phyloP scores from a whole-genome alignment of 2,888 invertebrate species.

The Zhuqinia jingwanae region DNA sequence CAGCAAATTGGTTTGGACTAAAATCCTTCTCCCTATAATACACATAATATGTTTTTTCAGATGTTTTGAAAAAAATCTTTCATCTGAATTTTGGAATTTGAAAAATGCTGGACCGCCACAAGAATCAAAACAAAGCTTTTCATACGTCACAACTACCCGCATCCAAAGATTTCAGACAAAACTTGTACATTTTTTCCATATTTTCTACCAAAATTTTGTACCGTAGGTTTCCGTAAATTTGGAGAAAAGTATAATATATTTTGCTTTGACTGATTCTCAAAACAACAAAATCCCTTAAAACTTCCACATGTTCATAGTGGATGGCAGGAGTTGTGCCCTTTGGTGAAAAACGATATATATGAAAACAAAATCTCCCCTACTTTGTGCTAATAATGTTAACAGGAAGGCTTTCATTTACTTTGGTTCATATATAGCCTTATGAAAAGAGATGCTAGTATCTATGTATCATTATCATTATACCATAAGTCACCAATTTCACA shows the following conservation, averaged over 20 bases:
- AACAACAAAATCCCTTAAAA: not conserved
- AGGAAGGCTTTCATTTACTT: no score
- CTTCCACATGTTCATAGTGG: slow-evolving; percentile 48
- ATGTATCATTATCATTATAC: not conserved
- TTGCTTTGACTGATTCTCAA: not conserved
- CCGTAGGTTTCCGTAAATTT: slow-evolving; percentile 56
- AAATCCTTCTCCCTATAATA: no score
- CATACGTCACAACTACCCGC: not conserved
- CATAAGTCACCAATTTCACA: slow-evolving; percentile 41
- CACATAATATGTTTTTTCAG: no score
- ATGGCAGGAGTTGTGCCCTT: slow-evolving; percentile 68
- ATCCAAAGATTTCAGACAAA: slow-evolving; percentile 28
- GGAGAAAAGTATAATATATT: slow-evolving; percentile 30
- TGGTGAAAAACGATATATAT: slow-evolving; percentile 11
- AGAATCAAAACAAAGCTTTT: slow-evolving; percentile 26
- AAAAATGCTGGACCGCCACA: slow-evolving; percentile 49
- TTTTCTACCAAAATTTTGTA: slow-evolving; percentile 42
- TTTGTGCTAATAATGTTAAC: not conserved
- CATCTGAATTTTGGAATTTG: slow-evolving; percentile 3
- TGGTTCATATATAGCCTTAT: not conserved
- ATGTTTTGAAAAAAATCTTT: slow-evolving; percentile 26
- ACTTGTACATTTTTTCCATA: slow-evolving; percentile 20
- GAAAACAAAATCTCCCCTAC: not conserved
- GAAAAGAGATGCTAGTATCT: not conserved
- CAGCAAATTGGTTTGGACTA: no score